phyloP scores from a whole-genome alignment of 2,888 invertebrate species.

The Thymelicus lineola region DNA sequence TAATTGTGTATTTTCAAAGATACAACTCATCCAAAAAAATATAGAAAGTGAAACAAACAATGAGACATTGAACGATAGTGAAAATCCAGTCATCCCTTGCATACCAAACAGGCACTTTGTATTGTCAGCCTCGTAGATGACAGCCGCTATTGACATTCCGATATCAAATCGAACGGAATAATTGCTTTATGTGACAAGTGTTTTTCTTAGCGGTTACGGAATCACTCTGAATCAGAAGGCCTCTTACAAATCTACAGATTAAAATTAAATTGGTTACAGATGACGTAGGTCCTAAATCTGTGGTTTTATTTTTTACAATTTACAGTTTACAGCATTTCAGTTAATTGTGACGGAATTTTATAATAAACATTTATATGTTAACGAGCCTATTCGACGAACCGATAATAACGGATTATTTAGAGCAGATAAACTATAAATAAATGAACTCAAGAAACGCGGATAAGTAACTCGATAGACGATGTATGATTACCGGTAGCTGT shows the following conservation, averaged over 20 bases:
- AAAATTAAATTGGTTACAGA: too few relatives aligned
- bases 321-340: too few relatives aligned
- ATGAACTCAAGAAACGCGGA: constrained; percentile 54
- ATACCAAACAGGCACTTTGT: constrained; percentile 64
- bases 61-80: constrained; percentile 80
- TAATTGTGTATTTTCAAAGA: not conserved
- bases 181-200: constrained; percentile 22
- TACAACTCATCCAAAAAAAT: constrained; percentile 43
- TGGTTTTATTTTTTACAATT: too few relatives aligned
- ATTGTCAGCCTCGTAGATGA: constrained; percentile 42
- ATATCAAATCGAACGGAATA: constrained; percentile 32
- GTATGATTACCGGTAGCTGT: constrained; percentile 51
- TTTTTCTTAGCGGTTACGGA: too few relatives aligned
- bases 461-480: constrained; percentile 57
- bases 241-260: too few relatives aligned
- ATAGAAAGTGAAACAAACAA: constrained; percentile 77
- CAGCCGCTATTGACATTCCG: constrained; percentile 39
- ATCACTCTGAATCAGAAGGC: too few relatives aligned
- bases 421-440: constrained; percentile 13
- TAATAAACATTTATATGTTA: too few relatives aligned
- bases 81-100: constrained; percentile 63
- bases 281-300: too few relatives aligned
- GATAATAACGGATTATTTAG: not conserved
- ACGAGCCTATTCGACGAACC: too few relatives aligned
- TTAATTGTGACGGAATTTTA: too few relatives aligned